Conservation (phyloP, 2,113 vertebrate genomes). For the Zosterops japonicus region DNA sequence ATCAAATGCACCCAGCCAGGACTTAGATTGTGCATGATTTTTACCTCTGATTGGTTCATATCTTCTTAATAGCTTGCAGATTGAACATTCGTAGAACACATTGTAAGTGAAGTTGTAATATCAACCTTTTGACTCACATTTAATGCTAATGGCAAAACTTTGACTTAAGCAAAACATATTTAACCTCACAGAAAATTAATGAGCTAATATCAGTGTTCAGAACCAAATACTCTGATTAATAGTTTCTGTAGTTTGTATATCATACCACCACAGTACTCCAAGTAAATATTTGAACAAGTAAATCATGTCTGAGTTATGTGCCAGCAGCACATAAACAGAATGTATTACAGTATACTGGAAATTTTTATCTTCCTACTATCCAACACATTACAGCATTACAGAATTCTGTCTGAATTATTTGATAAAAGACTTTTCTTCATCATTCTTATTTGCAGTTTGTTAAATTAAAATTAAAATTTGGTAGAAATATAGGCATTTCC, state of each 20-base stretch:
- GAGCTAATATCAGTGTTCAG: neutral
- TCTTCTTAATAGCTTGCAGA: slow-evolving; percentile 10
- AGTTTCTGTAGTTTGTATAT: neutral
- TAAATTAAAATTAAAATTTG: neutral
- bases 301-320: neutral
- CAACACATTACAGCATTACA: neutral
- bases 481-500: neutral
- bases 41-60: slow-evolving; percentile 32
- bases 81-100: neutral
- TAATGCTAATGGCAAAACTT: neutral
- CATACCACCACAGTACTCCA: neutral
- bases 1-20: slow-evolving; percentile 37
- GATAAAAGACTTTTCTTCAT: neutral
- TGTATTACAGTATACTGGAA: neutral
- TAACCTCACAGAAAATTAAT: neutral
- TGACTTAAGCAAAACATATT: neutral
- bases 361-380: neutral
- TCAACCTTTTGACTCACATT: neutral
- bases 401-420: neutral
- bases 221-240: neutral
- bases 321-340: neutral
- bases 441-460: neutral
- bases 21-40: slow-evolving; percentile 19
- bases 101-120: neutral
- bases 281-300: slow-evolving; percentile 13